These are phyloP conservation scores for Rhyacophila evoluta DNA, from an alignment of 2,888 invertebrate species.

Conservation along the genomic window DNA sequence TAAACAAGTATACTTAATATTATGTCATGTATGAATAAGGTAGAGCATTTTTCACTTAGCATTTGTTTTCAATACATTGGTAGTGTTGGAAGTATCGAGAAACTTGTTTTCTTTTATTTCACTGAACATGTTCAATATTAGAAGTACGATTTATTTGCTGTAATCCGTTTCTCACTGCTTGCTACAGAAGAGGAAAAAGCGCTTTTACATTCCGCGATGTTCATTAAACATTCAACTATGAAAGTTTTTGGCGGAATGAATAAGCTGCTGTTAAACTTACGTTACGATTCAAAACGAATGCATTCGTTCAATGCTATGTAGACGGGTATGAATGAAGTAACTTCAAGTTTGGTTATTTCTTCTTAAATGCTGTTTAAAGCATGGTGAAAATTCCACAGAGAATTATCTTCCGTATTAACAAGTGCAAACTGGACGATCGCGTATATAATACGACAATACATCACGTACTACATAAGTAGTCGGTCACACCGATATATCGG, in stretches of 20 bases:
- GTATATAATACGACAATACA: too few relatives aligned
- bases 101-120: background rate
- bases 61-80: slow-evolving; percentile 23
- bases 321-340: background rate
- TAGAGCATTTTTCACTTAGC: slow-evolving; percentile 11
- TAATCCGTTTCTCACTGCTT: background rate
- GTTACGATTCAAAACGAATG: too few relatives aligned
- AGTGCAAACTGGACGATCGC: too few relatives aligned
- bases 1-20: background rate
- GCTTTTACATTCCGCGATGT: background rate
- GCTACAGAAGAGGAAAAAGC: background rate
- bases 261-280: background rate
- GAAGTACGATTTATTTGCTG: slow-evolving; percentile 1
- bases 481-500: too few relatives aligned
- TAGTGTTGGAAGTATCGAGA: background rate
- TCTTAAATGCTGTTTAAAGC: background rate
- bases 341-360: background rate
- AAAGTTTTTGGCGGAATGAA: background rate
- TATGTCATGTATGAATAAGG: background rate
- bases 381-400: background rate
- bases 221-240: background rate
- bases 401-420: too few relatives aligned
- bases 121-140: background rate
- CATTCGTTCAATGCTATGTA: too few relatives aligned
- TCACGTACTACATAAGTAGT: too few relatives aligned